These are phyloP conservation scores for Stichodactyla mertensii DNA, from an alignment of 64 coral and sea anemone genomes.

Conservation along the genomic window DNA sequence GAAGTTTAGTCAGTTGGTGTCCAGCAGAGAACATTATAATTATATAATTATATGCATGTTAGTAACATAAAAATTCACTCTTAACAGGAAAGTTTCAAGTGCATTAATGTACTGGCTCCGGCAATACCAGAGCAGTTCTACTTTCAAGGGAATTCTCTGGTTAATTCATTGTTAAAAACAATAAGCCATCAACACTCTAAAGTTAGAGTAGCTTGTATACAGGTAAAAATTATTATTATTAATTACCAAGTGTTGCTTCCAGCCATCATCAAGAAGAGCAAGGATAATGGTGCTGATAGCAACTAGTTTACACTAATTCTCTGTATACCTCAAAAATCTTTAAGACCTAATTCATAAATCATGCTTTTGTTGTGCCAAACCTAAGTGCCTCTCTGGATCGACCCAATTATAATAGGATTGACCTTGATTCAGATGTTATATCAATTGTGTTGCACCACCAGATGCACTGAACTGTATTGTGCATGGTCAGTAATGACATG, in stretches of 20 bases:
- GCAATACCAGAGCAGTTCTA: slow-evolving; percentile 91
- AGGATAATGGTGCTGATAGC: background rate
- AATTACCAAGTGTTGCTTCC: background rate
- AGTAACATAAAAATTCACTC: background rate
- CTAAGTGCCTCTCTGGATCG: too few relatives aligned
- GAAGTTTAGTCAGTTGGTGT: too few relatives aligned
- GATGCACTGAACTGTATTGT: too few relatives aligned
- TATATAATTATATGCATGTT: background rate
- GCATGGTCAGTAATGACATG: too few relatives aligned
- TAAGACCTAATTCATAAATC: too few relatives aligned
- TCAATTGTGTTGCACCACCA: too few relatives aligned
- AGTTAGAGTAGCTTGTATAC: slow-evolving; percentile 83
- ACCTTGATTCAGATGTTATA: too few relatives aligned
- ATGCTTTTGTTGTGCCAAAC: too few relatives aligned
- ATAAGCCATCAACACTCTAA: slow-evolving; percentile 94
- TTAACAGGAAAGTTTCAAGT: slow-evolving; percentile 81
- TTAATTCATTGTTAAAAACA: slow-evolving; percentile 75
- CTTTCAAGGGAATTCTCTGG: slow-evolving; percentile 85
- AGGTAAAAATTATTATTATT: slow-evolving; percentile 42
- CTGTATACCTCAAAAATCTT: background rate
- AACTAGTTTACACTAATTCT: background rate
- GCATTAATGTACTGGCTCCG: slow-evolving; percentile 65
- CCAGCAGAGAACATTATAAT: too few relatives aligned
- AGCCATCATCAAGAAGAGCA: too few relatives aligned
- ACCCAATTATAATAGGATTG: too few relatives aligned